phyloP scores from a whole-genome alignment of 2,113 vertebrate species.

The Cebus imitator region DNA sequence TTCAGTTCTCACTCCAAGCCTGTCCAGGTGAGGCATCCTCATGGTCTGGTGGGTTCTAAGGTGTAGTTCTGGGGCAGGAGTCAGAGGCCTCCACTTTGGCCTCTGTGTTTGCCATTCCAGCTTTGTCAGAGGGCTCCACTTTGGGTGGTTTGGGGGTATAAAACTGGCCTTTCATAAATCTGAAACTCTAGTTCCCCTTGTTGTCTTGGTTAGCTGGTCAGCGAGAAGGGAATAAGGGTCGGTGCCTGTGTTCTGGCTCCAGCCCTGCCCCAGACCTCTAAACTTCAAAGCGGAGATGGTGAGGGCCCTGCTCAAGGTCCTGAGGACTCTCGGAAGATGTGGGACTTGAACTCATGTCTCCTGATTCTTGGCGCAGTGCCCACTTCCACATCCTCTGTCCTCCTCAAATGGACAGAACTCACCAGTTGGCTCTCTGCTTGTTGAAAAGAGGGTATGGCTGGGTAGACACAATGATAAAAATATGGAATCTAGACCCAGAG shows the following conservation, averaged over 20 bases:
- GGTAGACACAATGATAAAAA: background rate
- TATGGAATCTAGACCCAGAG: background rate
- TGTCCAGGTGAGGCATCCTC: background rate
- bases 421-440: background rate
- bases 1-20: background rate
- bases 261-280: background rate
- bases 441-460: background rate
- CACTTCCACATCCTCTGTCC: background rate
- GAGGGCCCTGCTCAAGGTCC: background rate
- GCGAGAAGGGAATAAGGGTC: background rate
- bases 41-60: background rate
- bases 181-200: background rate
- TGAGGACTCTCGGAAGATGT: background rate
- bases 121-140: background rate
- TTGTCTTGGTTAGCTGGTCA: background rate
- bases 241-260: background rate
- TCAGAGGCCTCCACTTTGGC: background rate
- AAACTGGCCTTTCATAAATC: background rate
- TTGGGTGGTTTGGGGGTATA: background rate
- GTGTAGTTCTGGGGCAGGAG: background rate
- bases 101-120: background rate
- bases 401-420: background rate
- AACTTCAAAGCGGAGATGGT: background rate
- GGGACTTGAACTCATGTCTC: background rate
- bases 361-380: background rate